Percentiles rank a stretch among this genome's conserved stretches.
Evolutionary conservation across 1,140 invertebrate species (phyloP).

Genomic region (Tetragnatha versicolor): DNA sequence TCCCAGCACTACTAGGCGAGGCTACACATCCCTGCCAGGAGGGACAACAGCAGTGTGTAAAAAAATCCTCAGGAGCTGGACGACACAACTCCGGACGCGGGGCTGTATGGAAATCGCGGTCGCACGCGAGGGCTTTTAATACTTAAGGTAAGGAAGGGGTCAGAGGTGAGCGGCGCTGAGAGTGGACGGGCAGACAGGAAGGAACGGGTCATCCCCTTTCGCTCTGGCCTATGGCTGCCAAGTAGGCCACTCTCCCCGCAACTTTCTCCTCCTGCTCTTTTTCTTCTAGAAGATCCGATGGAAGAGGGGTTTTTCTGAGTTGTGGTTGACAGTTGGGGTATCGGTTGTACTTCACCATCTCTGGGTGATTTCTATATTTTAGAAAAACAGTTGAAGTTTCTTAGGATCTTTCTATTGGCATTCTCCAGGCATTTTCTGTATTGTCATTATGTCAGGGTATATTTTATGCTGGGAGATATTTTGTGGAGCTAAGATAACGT

Average conservation of each 20-base stretch:
- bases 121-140: conserved; percentile 45
- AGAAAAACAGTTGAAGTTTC: too few relatives aligned
- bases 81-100: conserved; percentile 44
- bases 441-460: too few relatives aligned
- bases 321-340: too few relatives aligned
- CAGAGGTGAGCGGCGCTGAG: conserved; percentile 27
- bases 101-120: too few relatives aligned
- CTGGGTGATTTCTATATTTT: too few relatives aligned
- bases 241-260: conserved; percentile 41
- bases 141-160: conserved; percentile 54
- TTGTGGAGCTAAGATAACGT: too few relatives aligned
- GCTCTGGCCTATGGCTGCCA: conserved; percentile 44
- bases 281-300: not conserved
- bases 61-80: conserved; percentile 34
- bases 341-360: too few relatives aligned
- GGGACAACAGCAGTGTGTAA: conserved; percentile 3
- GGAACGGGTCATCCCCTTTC: conserved; percentile 31
- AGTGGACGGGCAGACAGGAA: conserved; percentile 14
- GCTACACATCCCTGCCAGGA: not conserved
- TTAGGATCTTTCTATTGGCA: too few relatives aligned
- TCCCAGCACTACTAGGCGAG: not conserved
- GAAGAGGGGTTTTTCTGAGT: too few relatives aligned
- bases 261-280: conserved; percentile 24
- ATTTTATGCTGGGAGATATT: too few relatives aligned
- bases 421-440: too few relatives aligned